These are phyloP conservation scores for Sapayoa aenigma DNA, from an alignment of 2,113 vertebrate species.

Conservation along the genomic window DNA sequence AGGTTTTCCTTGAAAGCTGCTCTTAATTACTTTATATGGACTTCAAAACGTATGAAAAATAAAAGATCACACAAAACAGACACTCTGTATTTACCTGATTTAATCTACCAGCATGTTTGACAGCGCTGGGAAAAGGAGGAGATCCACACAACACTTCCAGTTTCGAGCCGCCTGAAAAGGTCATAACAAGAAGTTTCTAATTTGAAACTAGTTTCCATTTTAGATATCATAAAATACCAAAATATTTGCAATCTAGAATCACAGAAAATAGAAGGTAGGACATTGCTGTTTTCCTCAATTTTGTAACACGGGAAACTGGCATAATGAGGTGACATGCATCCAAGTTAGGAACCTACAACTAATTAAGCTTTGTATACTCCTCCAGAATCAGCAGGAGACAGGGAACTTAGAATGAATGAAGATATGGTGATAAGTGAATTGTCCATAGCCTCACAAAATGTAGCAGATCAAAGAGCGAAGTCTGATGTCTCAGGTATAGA, in stretches of 20 bases:
- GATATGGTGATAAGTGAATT: neutral
- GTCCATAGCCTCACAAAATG: neutral
- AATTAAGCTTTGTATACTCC: neutral
- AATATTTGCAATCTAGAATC: neutral
- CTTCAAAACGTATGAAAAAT: neutral
- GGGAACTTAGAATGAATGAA: neutral
- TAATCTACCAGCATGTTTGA: constrained; percentile 71
- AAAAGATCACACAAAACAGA: neutral
- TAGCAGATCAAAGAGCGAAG: neutral
- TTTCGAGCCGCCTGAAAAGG: constrained; percentile 73
- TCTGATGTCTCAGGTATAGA: neutral
- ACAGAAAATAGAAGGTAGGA: neutral
- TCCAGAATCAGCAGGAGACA: neutral
- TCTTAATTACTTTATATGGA: neutral
- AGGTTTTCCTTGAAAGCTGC: neutral
- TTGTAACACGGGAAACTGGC: accelerated
- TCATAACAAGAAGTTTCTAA: neutral
- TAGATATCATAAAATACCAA: neutral
- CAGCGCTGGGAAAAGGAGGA: constrained; percentile 57
- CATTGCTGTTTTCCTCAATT: neutral
- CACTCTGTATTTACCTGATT: constrained; percentile 75
- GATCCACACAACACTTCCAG: constrained; percentile 68
- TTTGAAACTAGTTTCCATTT: neutral
- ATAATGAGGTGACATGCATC: neutral
- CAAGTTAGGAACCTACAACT: neutral